A percentile compares a stretch with the other conserved stretches of the same genome.
Evolutionary conservation across 2,113 vertebrate species (phyloP).

Genomic region (Pandion haliaetus): DNA sequence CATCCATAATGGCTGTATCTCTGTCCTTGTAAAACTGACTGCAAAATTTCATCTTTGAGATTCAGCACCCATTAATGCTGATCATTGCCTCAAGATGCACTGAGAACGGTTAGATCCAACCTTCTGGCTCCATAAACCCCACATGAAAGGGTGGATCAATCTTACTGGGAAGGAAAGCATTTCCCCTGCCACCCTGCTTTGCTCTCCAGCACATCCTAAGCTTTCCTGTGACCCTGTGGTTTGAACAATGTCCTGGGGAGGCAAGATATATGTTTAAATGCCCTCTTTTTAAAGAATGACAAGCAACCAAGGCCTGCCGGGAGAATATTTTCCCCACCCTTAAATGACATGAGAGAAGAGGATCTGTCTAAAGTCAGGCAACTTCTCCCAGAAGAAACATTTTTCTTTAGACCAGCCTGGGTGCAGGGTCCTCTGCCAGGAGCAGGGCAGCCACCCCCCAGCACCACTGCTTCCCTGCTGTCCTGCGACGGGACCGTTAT

Average conservation of each 20-base stretch:
- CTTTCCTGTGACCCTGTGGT: background rate
- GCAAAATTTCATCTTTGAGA: background rate
- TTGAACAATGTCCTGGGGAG: background rate
- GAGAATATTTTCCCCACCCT: background rate
- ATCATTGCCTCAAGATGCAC: background rate
- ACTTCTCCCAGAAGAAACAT: background rate
- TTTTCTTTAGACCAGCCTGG: background rate
- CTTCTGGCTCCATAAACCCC: background rate
- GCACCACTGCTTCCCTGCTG: background rate
- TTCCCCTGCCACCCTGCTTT: background rate
- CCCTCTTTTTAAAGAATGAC: background rate
- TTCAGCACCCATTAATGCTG: background rate
- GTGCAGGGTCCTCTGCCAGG: rapidly evolving
- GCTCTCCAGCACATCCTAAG: background rate
- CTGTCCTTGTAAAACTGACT: background rate
- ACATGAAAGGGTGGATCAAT: background rate
- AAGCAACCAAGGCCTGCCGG: background rate
- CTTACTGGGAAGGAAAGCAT: background rate
- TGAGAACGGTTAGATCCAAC: background rate
- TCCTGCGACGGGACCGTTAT: rapidly evolving
- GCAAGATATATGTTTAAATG: background rate
- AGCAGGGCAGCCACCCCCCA: rapidly evolving
- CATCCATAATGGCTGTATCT: background rate
- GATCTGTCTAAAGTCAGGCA: background rate
- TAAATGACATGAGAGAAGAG: background rate